Percentiles rank a stretch among this genome's conserved stretches.
Conservation (phyloP, 2,888 invertebrate genomes). For the Neoaliturus tenellus region DNA sequence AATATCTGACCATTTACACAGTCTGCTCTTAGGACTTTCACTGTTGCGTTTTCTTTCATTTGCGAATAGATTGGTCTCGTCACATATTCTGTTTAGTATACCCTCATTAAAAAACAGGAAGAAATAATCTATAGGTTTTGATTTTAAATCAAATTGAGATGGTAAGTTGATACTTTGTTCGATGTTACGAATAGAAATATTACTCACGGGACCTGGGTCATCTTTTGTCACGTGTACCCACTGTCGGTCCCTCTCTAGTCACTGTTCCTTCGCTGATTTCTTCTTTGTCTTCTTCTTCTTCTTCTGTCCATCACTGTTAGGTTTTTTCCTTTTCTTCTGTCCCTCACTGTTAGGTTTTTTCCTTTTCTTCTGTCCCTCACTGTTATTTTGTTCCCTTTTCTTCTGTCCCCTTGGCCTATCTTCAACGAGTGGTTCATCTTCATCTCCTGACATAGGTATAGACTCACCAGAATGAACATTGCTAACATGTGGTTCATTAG, state of each 20-base stretch:
- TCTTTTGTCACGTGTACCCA: not conserved
- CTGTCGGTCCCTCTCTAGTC: not conserved
- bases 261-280: no score
- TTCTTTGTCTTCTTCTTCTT: no score
- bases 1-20: not conserved
- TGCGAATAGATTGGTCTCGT: not conserved
- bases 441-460: not conserved
- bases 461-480: not conserved
- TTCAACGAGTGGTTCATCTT: not conserved
- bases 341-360: no score
- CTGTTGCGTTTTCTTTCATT: not conserved
- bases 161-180: not conserved
- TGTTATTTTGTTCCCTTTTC: no score
- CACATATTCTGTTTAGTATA: not conserved
- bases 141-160: not conserved
- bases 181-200: not conserved
- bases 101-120: not conserved
- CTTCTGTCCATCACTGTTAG: no score
- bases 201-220: not conserved
- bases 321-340: no score
- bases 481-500: no score
- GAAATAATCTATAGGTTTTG: slow-evolving; percentile 14
- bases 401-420: not conserved
- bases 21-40: not conserved
- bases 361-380: no score